Evolutionary conservation across 92 coral and sea anemone genomes (phyloP).

Genomic region (Plumapathes pennacea): DNA sequence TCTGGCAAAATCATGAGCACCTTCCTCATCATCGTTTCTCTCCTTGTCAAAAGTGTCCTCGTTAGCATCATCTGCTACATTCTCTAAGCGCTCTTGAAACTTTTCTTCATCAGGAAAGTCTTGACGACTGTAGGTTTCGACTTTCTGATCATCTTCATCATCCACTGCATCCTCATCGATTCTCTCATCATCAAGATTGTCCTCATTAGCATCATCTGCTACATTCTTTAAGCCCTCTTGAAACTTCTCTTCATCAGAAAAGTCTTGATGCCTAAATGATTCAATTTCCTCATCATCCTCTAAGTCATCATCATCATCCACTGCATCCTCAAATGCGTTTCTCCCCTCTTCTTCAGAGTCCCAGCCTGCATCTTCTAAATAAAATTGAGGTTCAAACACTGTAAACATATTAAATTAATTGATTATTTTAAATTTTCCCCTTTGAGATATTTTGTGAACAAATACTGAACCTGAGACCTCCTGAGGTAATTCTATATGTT

Average conservation of each 20-base stretch:
- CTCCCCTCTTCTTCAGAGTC: background rate
- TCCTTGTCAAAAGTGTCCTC: no score
- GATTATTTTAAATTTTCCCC: no score
- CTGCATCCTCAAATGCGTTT: slow-evolving; percentile 29
- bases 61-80: no score
- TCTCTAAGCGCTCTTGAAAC: background rate
- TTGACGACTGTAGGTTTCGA: background rate
- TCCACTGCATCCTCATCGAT: slow-evolving; percentile 5
- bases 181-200: slow-evolving; percentile 6
- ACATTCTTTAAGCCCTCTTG: slow-evolving; percentile 2
- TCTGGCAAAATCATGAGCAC: no score
- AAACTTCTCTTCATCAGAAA: background rate
- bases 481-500: no score
- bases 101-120: background rate
- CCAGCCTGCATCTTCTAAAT: no score
- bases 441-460: no score
- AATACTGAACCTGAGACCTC: no score
- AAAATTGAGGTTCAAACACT: no score
- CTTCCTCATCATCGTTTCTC: no score
- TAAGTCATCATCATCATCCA: slow-evolving; percentile 14
- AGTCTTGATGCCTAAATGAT: background rate
- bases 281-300: slow-evolving; percentile 38
- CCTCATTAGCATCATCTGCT: background rate
- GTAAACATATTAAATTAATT: no score
- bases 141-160: slow-evolving; percentile 1